Conservation (phyloP, 1,140 invertebrate species). For the Temnothorax longispinosus region DNA sequence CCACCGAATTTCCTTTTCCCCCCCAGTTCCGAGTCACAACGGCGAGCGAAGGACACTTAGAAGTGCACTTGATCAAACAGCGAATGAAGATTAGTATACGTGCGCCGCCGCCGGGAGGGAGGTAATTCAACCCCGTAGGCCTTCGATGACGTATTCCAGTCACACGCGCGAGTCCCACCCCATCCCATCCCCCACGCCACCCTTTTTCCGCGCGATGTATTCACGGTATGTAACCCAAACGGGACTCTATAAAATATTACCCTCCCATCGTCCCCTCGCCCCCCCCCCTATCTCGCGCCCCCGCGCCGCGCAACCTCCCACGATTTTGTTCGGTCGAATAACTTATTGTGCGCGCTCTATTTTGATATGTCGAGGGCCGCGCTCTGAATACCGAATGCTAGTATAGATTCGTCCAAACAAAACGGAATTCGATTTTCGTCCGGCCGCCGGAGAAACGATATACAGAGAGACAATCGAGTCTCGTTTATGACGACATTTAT, state of each 20-base stretch:
- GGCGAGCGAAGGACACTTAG: constrained; percentile 27
- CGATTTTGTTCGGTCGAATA: constrained; percentile 79
- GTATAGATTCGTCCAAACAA: constrained; percentile 72
- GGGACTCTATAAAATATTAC: constrained; percentile 80
- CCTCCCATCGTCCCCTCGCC: constrained; percentile 49
- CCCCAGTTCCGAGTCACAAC: neutral
- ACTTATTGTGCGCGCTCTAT: constrained; percentile 78
- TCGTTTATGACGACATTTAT: constrained; percentile 70
- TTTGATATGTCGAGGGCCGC: constrained; percentile 76
- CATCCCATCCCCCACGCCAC: constrained; percentile 41
- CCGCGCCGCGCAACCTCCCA: constrained; percentile 17
- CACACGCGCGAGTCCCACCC: constrained; percentile 66
- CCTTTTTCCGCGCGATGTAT: constrained; percentile 72
- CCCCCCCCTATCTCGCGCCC: neutral
- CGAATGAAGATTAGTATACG: constrained; percentile 69
- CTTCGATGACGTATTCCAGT: constrained; percentile 76
- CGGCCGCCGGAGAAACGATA: constrained; percentile 64
- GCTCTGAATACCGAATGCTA: constrained; percentile 75
- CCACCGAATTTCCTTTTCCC: neutral
- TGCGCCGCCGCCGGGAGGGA: constrained; percentile 20
- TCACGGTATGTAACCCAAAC: constrained; percentile 79
- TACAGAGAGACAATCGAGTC: constrained; percentile 73
- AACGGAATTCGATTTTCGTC: constrained; percentile 75
- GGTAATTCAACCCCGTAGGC: constrained; percentile 42
- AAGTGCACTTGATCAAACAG: constrained; percentile 55